Evolutionary conservation across 2,113 vertebrate species (phyloP), one percentile per base, ranked within the genome.

Genomic region (Nothobranchius kuhntae): DNA sequence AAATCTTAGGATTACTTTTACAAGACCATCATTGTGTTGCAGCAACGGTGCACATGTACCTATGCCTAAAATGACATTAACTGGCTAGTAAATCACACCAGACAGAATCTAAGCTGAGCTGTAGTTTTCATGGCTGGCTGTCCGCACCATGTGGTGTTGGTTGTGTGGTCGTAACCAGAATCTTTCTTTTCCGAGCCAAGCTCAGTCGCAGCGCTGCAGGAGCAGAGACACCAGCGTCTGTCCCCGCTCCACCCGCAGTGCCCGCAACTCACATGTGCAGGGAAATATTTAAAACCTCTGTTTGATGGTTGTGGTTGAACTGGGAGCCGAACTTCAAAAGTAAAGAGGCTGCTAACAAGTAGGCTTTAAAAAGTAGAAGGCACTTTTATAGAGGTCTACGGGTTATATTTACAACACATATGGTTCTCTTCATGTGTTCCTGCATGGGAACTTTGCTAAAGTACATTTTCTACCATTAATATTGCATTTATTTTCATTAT

Each of bases 111-210:
- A 12, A 60, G n/a, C 54, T 54, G 45, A 53, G 61, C 54, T 83
- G 68, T 59, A 76, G 55, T 71, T 86, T 85, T 72, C 75, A 75
- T 71, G 68, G 65, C 65, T 60, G 59, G 64, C 57, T 62, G 77
- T 74, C 65, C 36, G 10, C 66, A 69, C 55, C 72, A 77, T 76
- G 73, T 82, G 81, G 66, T 72, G 70, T 26, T 56, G 69, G 74
- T 70, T 65, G 72, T 78, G 71, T 6, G 58, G 72, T 54, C 71
- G 71, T 13, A 63, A 75, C 80, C 72, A 50, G 55, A 82, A 57
- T 21, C 78, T 83, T 82, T 87, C 21, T 70, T 85, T 62, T 68
- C 21, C 0, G 15, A 71, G 87, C 80, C 78, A 78, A 82, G 64
- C 50, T 13, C 64, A 79, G 53, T 77, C 79, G 61, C 71, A 14